Evolutionary conservation across 1,140 invertebrate genomes (phyloP).

Genomic region (Papilio aristodemus): DNA sequence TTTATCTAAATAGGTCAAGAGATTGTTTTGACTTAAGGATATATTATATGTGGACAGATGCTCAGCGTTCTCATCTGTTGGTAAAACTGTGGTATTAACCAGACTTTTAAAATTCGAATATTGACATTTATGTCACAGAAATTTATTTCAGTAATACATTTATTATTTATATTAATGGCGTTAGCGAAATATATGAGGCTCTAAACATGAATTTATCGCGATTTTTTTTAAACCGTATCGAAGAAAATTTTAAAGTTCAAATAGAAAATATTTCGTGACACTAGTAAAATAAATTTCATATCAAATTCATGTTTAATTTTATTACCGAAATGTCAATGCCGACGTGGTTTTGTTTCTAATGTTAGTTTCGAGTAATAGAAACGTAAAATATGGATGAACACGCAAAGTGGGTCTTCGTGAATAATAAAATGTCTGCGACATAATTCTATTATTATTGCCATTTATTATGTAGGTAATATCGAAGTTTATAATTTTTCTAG

Average conservation of each 20-base stretch:
- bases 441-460: not conserved
- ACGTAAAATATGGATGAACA: not conserved
- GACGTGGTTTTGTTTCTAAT: not conserved
- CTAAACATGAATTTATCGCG: no score
- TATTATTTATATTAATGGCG: no score
- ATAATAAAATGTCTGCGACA: not conserved
- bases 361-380: not conserved
- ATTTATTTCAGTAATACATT: no score
- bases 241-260: not conserved
- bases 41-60: no score
- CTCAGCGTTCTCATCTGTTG: no score
- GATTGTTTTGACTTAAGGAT: no score
- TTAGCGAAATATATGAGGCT: no score
- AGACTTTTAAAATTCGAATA: no score
- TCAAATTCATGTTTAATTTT: not conserved
- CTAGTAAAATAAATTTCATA: not conserved
- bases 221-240: no score
- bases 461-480: not conserved
- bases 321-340: not conserved
- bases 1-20: no score
- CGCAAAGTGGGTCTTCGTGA: not conserved
- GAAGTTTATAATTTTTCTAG: not conserved
- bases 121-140: no score
- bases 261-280: not conserved
- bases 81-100: no score